A percentile compares a stretch with the other conserved stretches of the same genome.
Conservation (phyloP, 2,113 vertebrate species). For the Sebastes fasciatus region DNA sequence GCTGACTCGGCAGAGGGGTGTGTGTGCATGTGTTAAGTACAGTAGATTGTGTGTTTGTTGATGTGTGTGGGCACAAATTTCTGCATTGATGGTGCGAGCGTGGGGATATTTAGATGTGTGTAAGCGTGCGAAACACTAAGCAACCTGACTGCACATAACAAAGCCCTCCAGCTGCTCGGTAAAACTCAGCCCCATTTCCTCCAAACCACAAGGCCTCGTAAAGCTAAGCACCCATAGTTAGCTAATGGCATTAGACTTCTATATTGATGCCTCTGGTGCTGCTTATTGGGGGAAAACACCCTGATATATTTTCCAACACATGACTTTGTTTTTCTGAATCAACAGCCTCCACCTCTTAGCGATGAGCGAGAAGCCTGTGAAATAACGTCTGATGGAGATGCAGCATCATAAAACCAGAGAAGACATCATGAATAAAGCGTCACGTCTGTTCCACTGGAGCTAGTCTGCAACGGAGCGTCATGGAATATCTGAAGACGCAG, state of each 20-base stretch:
- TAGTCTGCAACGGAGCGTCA: conserved; percentile 12
- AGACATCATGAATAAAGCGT: conserved; percentile 18
- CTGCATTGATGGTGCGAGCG: conserved; percentile 32
- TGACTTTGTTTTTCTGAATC: conserved; percentile 67
- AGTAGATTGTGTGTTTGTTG: not conserved
- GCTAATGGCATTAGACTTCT: conserved; percentile 56
- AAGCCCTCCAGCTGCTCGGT: conserved; percentile 74
- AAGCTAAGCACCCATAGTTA: conserved; percentile 68
- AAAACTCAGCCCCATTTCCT: conserved; percentile 71
- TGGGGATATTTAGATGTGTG: conserved; percentile 31
- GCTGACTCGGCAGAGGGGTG: conserved; percentile 74
- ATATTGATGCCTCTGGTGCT: conserved; percentile 60
- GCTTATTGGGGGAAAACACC: conserved; percentile 74
- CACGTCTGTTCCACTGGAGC: conserved; percentile 22
- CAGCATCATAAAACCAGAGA: conserved; percentile 30
- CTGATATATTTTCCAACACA: conserved; percentile 72
- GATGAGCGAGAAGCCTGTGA: conserved; percentile 32
- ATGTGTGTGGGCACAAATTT: conserved; percentile 37
- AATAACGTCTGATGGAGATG: conserved; percentile 59
- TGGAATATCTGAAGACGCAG: conserved; percentile 46
- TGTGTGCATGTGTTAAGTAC: not conserved
- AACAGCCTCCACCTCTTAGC: conserved; percentile 61
- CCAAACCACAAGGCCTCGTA: conserved; percentile 78
- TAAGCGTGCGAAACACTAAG: conserved; percentile 63
- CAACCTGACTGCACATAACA: conserved; percentile 72